Evolutionary conservation across 2,797 vertebrate genomes (phyloP), one percentile per base, ranked within the genome.

Genomic region (Chromis chromis): DNA sequence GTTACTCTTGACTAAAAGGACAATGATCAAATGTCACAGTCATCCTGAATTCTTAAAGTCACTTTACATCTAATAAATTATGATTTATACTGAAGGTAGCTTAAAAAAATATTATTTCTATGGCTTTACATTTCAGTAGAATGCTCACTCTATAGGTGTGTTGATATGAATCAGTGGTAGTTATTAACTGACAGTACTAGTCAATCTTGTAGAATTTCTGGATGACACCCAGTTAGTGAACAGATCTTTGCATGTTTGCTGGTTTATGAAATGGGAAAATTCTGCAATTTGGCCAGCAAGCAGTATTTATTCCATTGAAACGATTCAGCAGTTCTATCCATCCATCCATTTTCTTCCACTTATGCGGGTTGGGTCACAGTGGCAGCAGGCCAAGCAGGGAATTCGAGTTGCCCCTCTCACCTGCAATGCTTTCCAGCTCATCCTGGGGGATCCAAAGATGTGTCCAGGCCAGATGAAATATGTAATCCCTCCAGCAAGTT

Each of bases 181-280:
- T 69, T 50, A 67, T 52, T 63, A 46, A 24, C 12, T 75, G 73
- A 72, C 31, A 66, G 31, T 17, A 57, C 48, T 42, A 72, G 68
- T 70, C 53, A 56, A 1, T 68, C 31, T 44, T 19, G 3, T 5
- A 31, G 48, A 65, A 52, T 40, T 33, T 16, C 17, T 62, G 49
- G 60, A 44, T 61, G 27, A 39, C 33, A 54, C 16, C n/a, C 31
- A 5, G 59, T 55, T 19, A 28, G 48, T 16, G 21, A 50, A 53
- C 19, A 57, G n/a, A 58, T 70, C 27, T 74, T 31, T 61, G 54
- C 13, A 1, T 13, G n/a, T 59, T 56, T 3, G 0, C 24, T 55
- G 50, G 4, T 71, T 61, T 57, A 53, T 28, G 71, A 28, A 44
- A 21, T 55, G 21, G 8, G n/a, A 56, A n/a, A 50, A 11, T 36